phyloP scores from a whole-genome alignment of 1,140 invertebrate species.

The Acyrthosiphon pisum region DNA sequence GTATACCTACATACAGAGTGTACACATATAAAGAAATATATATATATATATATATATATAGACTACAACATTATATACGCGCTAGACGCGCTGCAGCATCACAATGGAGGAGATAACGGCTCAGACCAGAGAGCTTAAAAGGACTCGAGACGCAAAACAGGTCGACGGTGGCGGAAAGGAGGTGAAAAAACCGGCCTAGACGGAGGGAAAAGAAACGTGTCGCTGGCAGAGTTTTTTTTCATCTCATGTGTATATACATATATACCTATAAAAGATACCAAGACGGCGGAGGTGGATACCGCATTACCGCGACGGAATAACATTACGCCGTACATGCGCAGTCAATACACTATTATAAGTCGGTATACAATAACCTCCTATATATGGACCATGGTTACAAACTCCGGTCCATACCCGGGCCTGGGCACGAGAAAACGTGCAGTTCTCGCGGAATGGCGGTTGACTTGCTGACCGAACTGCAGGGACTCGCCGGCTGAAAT shows the following conservation, averaged over 20 bases:
- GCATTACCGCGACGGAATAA: not conserved
- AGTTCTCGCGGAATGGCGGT: not conserved
- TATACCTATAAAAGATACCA: too few species aligned
- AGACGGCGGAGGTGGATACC: not conserved
- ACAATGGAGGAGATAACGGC: constrained; percentile 5
- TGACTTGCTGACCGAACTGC: too few species aligned
- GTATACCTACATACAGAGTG: not conserved
- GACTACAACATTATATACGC: not conserved
- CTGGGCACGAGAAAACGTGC: too few species aligned
- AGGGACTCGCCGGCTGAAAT: too few species aligned
- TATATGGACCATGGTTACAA: not conserved
- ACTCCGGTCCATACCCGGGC: not conserved
- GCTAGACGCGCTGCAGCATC: not conserved
- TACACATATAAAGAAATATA: not conserved
- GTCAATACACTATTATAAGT: not conserved
- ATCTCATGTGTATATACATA: not conserved
- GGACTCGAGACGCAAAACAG: not conserved
- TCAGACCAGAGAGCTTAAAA: not conserved
- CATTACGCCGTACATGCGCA: not conserved
- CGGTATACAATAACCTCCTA: not conserved
- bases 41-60: not conserved
- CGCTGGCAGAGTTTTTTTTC: not conserved
- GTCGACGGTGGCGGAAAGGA: not conserved
- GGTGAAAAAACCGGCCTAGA: constrained; percentile 2
- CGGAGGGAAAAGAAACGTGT: not conserved